Evolutionary conservation across 2,888 invertebrate genomes (phyloP), one percentile per base, ranked within the genome.

Genomic region (Tipula unca): DNA sequence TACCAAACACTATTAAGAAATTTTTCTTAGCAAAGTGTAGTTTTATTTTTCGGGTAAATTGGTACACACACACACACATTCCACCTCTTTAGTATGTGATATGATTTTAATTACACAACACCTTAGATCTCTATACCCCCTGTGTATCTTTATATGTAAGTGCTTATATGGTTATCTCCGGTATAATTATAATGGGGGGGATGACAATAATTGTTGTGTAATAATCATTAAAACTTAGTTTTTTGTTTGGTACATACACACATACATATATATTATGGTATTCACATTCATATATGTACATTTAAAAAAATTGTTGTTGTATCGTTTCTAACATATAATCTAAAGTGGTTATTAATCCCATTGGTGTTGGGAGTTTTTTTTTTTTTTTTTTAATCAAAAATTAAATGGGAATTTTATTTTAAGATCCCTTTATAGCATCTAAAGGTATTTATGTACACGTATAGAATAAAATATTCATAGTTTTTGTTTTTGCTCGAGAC

Each of bases 281-380:
- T 32, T 32, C 32, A 32, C 69, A 69, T 17, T 17, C 48, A 4
- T 54, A 17, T 8, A 69, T 10, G 25, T 69, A 25, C 8, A 25
- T 13, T 69, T 69, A 8, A 25, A 25, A 69, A 69, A 69, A 25
- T 69, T 2, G 25, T 69, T 69, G 48, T 48, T 48, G 48, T 10
- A 3, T 25, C 69, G 25, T 69, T 69, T 69, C 69, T 25, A 69
- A 25, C 69, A 69, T 69, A 48, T 25, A 69, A 69, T 69, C 69
- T 69, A 69, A 69, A 69, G 69, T 69, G 69, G 69, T 69, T 69
- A 69, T 69, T 69, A 69, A 69, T 69, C 69, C 69, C 69, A 69
- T 69, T 69, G 69, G 69, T 69, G 69, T 69, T 69, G 25, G 25
- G 10, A 25, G 25, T 10, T 10, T 69, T 69, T 69, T 10, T 25